Percentiles rank a stretch among this genome's conserved stretches.
phyloP scores from a whole-genome alignment of 2,113 vertebrate genomes.

The Phylloscopus trochilus region DNA sequence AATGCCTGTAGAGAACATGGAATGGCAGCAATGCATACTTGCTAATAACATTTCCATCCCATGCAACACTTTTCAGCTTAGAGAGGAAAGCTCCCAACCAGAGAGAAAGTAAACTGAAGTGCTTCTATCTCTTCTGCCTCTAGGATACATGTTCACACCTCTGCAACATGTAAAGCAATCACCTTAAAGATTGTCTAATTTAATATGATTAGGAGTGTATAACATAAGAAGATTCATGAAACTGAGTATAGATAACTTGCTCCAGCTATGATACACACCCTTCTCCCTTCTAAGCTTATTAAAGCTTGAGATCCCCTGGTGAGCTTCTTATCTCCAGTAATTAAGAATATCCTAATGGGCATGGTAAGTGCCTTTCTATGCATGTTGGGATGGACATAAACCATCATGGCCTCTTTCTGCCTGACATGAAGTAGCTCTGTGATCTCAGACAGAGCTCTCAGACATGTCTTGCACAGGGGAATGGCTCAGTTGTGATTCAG shows the following conservation, averaged over 20 bases:
- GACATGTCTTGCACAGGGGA: background rate
- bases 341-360: slow-evolving; percentile 55
- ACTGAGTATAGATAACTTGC: slow-evolving; percentile 11
- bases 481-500: slow-evolving; percentile 10
- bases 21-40: background rate
- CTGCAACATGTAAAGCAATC: slow-evolving; percentile 17
- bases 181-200: slow-evolving; percentile 33
- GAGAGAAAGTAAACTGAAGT: slow-evolving; percentile 5
- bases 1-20: background rate
- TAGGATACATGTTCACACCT: background rate
- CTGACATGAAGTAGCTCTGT: slow-evolving; percentile 7
- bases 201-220: slow-evolving; percentile 32
- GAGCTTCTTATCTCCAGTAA: slow-evolving; percentile 55
- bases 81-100: background rate
- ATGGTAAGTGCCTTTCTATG: slow-evolving; percentile 39
- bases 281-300: slow-evolving; percentile 42
- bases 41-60: background rate
- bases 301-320: slow-evolving; percentile 4
- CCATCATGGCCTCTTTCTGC: background rate
- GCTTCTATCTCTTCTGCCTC: background rate
- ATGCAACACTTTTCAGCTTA: background rate
- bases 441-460: slow-evolving; percentile 17
- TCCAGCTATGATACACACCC: slow-evolving; percentile 1
- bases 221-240: slow-evolving; percentile 45
- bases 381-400: slow-evolving; percentile 29